phyloP scores from a whole-genome alignment of 2,888 invertebrate species.

The Trichogramma evanescens region DNA sequence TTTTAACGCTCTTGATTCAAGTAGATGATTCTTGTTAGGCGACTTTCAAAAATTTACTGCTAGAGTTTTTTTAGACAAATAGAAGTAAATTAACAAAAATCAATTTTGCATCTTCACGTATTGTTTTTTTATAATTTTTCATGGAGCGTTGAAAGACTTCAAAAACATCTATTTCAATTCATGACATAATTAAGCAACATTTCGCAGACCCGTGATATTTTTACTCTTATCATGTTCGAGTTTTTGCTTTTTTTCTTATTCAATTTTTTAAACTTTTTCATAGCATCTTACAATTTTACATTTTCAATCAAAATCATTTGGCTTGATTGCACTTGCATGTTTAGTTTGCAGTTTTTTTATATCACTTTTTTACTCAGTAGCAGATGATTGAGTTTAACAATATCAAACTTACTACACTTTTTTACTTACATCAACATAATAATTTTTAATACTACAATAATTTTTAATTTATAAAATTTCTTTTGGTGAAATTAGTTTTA shows the following conservation, averaged over 20 bases:
- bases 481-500: not conserved
- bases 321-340: not conserved
- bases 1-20: too few species aligned
- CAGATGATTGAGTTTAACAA: not conserved
- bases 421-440: too few species aligned
- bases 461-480: not conserved
- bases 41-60: too few species aligned
- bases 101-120: conserved; percentile 14
- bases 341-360: conserved; percentile 1
- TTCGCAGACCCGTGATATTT: not conserved
- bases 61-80: too few species aligned
- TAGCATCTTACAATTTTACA: not conserved
- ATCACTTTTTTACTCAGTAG: conserved; percentile 2
- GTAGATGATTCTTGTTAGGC: too few species aligned
- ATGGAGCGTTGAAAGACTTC: not conserved
- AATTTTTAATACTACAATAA: not conserved
- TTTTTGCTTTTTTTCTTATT: not conserved
- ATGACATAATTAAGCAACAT: not conserved
- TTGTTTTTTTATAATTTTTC: conserved; percentile 1
- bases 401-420: too few species aligned
- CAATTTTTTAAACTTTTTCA: conserved; percentile 5
- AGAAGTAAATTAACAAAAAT: too few species aligned
- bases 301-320: not conserved
- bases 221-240: not conserved
- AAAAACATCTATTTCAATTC: not conserved